Base-by-base conservation (phyloP, 2,797 vertebrate species). In the Distichodus sexfasciatus region DNA sequence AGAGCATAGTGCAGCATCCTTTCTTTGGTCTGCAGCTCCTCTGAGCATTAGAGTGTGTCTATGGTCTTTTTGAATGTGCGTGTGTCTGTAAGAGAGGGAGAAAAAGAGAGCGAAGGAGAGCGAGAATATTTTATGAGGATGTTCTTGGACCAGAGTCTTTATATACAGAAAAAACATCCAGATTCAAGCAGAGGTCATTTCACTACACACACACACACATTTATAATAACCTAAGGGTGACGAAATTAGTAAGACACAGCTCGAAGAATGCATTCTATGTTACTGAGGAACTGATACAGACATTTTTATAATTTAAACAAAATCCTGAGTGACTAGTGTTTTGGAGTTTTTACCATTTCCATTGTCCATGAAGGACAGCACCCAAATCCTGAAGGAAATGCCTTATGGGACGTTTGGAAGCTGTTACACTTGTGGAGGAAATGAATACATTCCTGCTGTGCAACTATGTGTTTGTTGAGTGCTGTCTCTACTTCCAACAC, bases 221-320 rank as follows among this genome's bases (percentile, higher is more conserved):
- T 12, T 19, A 19, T 14, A 55, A 17, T 19, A 35, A 29, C 31
- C 53, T 55, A 21, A 24, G 29, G 15, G 15, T 40, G 24, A 48
- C 62, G 71, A 74, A 62, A 58, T 55, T 50, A 74, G 44, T 6
- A 14, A 62, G 58, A 55, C 55, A 68, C 41, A 63, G 58, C 64
- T 48, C 1, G 5, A 55, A 19, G 15, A 21, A 55, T 17, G 26
- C n/a, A 31, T 43, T 51, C 15, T 4, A 1, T 21, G n/a, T 11
- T 33, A 43, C 28, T 41, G 6, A 40, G 61, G 60, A 59, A 66
- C 10, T 21, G 9, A 5, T 31, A 11, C 54, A 19, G 35, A 15
- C 6, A n/a, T 50, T 11, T 11, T 26, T 26, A 10, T 41, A 15
- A 12, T 14, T 28, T 6, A n/a, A 15, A 48, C 19, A 67, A 47